These are phyloP conservation scores for Candoia aspera DNA, from an alignment of 2,113 vertebrate genomes.

Conservation along the genomic window DNA sequence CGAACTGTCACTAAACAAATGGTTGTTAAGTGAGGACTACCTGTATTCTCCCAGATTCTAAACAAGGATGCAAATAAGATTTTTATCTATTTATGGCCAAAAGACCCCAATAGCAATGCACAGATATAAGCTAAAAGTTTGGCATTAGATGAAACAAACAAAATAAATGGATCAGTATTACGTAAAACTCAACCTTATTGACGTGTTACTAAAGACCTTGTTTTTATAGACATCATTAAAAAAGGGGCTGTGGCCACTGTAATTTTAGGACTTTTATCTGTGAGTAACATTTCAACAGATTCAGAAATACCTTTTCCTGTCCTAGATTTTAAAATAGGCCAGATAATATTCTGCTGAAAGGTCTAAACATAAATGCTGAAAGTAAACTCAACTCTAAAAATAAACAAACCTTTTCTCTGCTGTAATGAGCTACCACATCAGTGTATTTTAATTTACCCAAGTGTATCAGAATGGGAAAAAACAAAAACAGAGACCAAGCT, in stretches of 20 bases:
- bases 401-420: background rate
- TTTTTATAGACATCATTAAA: background rate
- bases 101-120: background rate
- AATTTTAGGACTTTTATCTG: background rate
- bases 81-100: background rate
- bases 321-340: background rate
- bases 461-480: background rate
- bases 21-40: no score
- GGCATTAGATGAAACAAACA: background rate
- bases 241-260: background rate
- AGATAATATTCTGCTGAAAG: background rate
- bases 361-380: background rate
- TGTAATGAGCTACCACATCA: background rate
- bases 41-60: background rate
- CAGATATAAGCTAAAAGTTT: background rate
- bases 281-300: background rate
- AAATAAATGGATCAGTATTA: background rate
- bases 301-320: background rate
- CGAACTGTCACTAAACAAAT: no score
- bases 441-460: background rate
- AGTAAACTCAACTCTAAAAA: background rate
- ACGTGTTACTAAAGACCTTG: background rate
- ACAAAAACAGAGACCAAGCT: background rate
- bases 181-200: background rate
- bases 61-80: background rate